phyloP scores from a whole-genome alignment of 2,113 vertebrate genomes.

The Steatornis caripensis region DNA sequence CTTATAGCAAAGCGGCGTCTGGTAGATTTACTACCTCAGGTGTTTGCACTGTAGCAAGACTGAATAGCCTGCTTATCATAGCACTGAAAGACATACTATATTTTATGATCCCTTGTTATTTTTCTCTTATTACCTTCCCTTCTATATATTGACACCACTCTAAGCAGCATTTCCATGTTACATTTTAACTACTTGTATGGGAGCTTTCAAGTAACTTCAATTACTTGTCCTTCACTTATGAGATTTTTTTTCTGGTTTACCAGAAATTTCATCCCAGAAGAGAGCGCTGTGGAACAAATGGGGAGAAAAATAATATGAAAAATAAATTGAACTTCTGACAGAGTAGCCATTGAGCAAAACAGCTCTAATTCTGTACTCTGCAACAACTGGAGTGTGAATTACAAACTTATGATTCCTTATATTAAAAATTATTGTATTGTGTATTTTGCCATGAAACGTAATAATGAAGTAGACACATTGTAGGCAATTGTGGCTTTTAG shows the following conservation, averaged over 20 bases:
- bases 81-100: background rate
- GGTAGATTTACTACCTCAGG: background rate
- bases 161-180: background rate
- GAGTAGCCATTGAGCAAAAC: background rate
- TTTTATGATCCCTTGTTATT: background rate
- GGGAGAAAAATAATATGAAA: background rate
- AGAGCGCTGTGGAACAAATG: background rate
- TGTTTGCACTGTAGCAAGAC: background rate
- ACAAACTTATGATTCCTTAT: background rate
- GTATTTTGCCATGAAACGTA: background rate
- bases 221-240: background rate
- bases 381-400: background rate
- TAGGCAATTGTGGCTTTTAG: background rate
- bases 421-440: background rate
- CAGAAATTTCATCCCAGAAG: background rate
- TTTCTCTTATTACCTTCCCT: background rate
- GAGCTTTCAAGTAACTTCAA: background rate
- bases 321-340: background rate
- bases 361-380: background rate
- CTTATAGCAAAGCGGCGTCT: background rate
- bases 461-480: background rate
- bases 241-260: background rate
- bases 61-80: background rate
- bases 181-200: background rate
- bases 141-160: background rate